These are phyloP conservation scores for Entelurus aequoreus DNA, from an alignment of 2,113 vertebrate species.

Conservation along the genomic window DNA sequence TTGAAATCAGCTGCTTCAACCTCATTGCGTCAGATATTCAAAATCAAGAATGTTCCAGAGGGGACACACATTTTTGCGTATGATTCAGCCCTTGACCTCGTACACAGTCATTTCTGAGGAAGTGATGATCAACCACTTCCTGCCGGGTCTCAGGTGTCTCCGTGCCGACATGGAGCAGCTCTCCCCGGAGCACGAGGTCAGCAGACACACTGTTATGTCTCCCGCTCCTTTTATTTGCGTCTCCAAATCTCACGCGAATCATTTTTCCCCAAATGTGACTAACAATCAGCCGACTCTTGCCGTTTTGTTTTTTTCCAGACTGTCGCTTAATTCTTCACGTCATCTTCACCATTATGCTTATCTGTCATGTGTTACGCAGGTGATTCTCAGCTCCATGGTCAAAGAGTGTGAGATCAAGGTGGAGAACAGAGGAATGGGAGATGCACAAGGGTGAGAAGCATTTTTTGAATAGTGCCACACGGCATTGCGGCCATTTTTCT, in stretches of 20 bases:
- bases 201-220: conserved; percentile 25
- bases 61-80: no score
- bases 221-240: conserved; percentile 46
- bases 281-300: conserved; percentile 57
- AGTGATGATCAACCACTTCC: conserved; percentile 96
- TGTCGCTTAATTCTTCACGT: background rate
- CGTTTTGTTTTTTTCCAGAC: conserved; percentile 15
- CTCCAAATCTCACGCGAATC: conserved; percentile 34
- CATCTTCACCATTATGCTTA: conserved; percentile 1
- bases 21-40: background rate
- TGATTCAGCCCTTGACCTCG: conserved; percentile 67
- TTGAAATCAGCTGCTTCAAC: background rate
- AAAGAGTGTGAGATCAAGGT: conserved; percentile 99
- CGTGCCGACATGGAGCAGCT: conserved; percentile 95
- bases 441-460: conserved; percentile 87
- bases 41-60: background rate
- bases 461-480: background rate
- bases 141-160: conserved; percentile 94
- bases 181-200: conserved; percentile 95
- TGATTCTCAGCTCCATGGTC: conserved; percentile 98
- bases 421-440: conserved; percentile 92
- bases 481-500: no score
- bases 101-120: conserved; percentile 94
- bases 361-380: conserved; percentile 64
- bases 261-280: conserved; percentile 44